Base-by-base conservation (phyloP, 2,888 invertebrate species). In the Cryptocheilus praepositus region DNA sequence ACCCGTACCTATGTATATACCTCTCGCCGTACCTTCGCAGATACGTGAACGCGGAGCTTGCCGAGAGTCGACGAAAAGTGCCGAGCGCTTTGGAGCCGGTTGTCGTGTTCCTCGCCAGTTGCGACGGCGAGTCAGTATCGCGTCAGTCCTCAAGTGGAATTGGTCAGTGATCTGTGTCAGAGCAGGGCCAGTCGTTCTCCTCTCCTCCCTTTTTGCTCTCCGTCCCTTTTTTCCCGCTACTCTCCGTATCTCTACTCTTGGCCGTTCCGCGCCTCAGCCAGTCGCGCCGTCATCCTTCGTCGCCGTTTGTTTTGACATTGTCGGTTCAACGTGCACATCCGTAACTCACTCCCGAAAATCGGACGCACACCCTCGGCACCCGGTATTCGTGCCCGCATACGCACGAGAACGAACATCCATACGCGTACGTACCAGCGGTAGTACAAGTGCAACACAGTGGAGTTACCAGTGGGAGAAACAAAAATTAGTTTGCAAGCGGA, bases 111-210 rank as follows among this genome's bases (percentile, higher is more conserved):
- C 76, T 67, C 68, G 76, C 74, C 73, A 76, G 76, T 73, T 66
- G 73, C 80, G 76, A 71, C 64, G 71, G 67, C 73, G 71, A 80
- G 76, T 80, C 82, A 86, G 85, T 86, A 83, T 80, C 86, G 86
- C 86, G 85, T 84, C 86, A 81, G 86, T 85, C 81, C 75, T 82
- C 80, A 74, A 71, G 81, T 76, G 81, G 75, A 82, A 77, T 80
- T 77, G 85, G 84, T 85, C 85, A 84, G 85, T 85, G 85, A 80
- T 85, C 85, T 83, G 81, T 79, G 80, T 75, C 77, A 79, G 83
- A 85, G 71, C 83, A 82, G 84, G 81, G 70, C 83, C 80, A 79
- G 73, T 74, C 69, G 52, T 71, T 18, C 18, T 49, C n/a, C 66
- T 55, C 44, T 70, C 56, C 52, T 57, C 51, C 54, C 59, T 28